Evolutionary conservation across 2,888 invertebrate species (phyloP), one percentile per base, ranked within the genome.

Genomic region (Erpobdella octoculata): DNA sequence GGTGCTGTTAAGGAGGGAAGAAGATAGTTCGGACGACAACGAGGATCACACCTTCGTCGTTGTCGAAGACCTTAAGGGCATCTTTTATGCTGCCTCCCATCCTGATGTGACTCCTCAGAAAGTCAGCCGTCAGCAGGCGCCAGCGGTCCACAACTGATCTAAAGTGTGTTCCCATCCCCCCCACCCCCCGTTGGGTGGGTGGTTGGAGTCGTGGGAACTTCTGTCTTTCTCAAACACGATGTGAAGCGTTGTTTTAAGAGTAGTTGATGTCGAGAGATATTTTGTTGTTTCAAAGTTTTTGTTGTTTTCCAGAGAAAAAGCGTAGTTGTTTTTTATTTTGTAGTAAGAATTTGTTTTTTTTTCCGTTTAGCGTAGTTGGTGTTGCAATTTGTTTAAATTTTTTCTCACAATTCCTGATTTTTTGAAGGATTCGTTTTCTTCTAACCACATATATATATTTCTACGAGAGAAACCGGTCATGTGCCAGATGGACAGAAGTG

Each of bases 81-180:
- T 62, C 28, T 62, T 62, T 35, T n/a, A 62, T 9, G 35, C 33
- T 9, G 35, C 33, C 9, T 62, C 62, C 12, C 35, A 33, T 62
- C 35, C 62, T 33, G 62, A 62, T 28, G 5, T 31, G 28, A 62
- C 35, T 33, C 62, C 62, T 35, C 62, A 62, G 33, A 62, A 62
- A 31, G 35, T 62, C 62, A 33, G 62, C 35, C 62, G 62, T 35
- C 31, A 62, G 53, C 53, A 53, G 53, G 53, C 53, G 21, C 53
- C 53, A 12, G 53, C 53, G 5, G 53, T 53, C 28, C 53, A 53
- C 18, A 53, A 53, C 53, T 53, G 28, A 46, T n/a, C n/a, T n/a
- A n/a, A n/a, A n/a, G n/a, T n/a, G n/a, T n/a, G n/a, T n/a, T n/a
- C n/a, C n/a, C n/a, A n/a, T n/a, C n/a, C n/a, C n/a, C n/a, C n/a